A percentile compares a stretch with the other conserved stretches of the same genome.
Evolutionary conservation across 2,797 vertebrate genomes (phyloP).

Genomic region (Scolopax bukidnonensis): DNA sequence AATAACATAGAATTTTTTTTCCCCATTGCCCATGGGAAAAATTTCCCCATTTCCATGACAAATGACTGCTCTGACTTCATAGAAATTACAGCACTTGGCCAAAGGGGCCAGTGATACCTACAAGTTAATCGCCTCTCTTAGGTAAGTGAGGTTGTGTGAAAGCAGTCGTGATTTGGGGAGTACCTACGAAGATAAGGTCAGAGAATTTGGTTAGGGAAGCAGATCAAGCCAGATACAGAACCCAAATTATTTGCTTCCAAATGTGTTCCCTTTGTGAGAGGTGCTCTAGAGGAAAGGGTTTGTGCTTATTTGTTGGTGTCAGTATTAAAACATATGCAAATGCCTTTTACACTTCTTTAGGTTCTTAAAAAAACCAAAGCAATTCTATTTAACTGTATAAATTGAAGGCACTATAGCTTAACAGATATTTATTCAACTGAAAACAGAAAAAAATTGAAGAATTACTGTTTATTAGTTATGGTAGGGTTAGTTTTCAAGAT

Average conservation of each 20-base stretch:
- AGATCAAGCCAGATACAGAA: background rate
- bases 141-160: background rate
- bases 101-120: background rate
- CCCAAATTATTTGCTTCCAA: background rate
- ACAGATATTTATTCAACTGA: background rate
- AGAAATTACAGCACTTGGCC: background rate
- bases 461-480: background rate
- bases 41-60: background rate
- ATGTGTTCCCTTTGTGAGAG: background rate
- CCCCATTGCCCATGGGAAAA: background rate
- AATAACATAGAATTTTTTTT: background rate
- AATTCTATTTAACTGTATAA: background rate
- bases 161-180: background rate
- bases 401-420: background rate
- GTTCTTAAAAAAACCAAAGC: background rate
- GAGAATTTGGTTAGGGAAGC: background rate
- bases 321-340: background rate
- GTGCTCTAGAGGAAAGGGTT: background rate
- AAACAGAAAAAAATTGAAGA: background rate
- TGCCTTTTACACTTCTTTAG: background rate
- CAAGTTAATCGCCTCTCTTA: background rate
- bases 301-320: background rate
- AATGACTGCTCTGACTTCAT: background rate
- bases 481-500: background rate
- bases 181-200: background rate